A percentile compares a stretch with the other conserved stretches of the same genome.
These are phyloP conservation scores for Drosophila nebulosa DNA, from an alignment of 1,140 invertebrate genomes.

Conservation along the genomic window DNA sequence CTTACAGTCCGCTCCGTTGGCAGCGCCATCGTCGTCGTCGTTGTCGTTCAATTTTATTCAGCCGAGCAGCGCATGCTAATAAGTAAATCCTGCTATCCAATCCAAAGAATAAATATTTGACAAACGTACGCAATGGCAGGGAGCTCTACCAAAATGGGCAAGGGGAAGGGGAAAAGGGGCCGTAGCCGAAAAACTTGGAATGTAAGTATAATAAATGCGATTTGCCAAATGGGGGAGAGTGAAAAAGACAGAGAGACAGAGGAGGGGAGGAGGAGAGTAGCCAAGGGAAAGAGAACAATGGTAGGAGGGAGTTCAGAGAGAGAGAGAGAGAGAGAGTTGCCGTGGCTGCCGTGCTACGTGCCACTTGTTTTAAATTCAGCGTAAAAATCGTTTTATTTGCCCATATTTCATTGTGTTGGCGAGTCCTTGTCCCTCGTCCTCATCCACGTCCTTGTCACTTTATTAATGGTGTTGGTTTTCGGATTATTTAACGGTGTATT, in stretches of 20 bases:
- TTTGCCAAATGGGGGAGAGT: constrained; percentile 24
- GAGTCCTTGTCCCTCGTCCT: constrained; percentile 35
- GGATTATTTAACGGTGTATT: constrained; percentile 81
- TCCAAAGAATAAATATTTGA: constrained; percentile 79
- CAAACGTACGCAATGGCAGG: constrained; percentile 55
- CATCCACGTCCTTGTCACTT: constrained; percentile 45
- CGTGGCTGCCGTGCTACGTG: constrained; percentile 39
- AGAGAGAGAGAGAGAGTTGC: neutral
- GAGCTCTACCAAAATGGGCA: neutral
- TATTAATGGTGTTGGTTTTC: constrained; percentile 81
- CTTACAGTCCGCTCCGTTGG: constrained; percentile 59
- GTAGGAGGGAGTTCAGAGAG: neutral
- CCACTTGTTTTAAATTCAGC: constrained; percentile 80
- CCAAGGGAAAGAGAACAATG: neutral
- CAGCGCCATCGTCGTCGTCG: neutral
- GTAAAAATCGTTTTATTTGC: constrained; percentile 80
- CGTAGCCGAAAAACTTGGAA: constrained; percentile 37
- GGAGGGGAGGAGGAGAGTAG: constrained; percentile 19
- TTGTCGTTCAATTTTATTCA: neutral
- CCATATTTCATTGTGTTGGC: constrained; percentile 76
- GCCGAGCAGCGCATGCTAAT: constrained; percentile 62
- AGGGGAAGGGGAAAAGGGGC: neutral
- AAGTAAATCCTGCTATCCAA: constrained; percentile 78
- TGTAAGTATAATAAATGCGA: constrained; percentile 79
- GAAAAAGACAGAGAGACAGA: too few species aligned